These are phyloP conservation scores for Spheniscus humboldti DNA, from an alignment of 2,797 vertebrate species.

Conservation along the genomic window DNA sequence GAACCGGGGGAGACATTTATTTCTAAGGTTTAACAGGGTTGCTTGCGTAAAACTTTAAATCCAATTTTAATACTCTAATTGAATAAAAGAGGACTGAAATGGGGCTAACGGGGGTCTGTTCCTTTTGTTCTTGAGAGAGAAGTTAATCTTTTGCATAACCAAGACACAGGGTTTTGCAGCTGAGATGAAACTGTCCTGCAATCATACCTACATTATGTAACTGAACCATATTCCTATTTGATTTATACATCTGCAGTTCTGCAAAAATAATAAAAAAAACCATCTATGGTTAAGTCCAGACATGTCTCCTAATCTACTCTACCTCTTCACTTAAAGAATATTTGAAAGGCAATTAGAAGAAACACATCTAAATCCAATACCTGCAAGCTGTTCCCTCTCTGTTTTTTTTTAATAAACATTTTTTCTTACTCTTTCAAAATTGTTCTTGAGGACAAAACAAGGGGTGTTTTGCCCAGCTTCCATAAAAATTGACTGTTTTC, in stretches of 20 bases:
- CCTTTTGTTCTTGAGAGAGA: background rate
- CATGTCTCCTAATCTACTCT: background rate
- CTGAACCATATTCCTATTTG: background rate
- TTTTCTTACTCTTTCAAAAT: background rate
- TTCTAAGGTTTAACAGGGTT: background rate
- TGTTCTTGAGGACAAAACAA: background rate
- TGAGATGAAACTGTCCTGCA: background rate
- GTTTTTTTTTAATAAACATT: background rate
- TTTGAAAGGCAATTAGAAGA: background rate
- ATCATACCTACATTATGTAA: background rate
- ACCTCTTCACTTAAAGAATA: background rate
- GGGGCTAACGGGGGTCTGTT: background rate
- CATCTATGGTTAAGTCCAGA: background rate
- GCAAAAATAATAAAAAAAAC: background rate
- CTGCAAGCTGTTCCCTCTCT: background rate
- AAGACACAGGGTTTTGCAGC: background rate
- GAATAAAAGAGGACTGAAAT: background rate
- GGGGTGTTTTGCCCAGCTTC: background rate
- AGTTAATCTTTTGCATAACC: background rate
- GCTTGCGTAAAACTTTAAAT: background rate
- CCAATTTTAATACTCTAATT: background rate
- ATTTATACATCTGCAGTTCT: background rate
- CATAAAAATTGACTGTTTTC: background rate
- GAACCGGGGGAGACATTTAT: background rate
- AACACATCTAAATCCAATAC: background rate